phyloP scores from a whole-genome alignment of 2,113 vertebrate species.

The Takifugu flavidus region DNA sequence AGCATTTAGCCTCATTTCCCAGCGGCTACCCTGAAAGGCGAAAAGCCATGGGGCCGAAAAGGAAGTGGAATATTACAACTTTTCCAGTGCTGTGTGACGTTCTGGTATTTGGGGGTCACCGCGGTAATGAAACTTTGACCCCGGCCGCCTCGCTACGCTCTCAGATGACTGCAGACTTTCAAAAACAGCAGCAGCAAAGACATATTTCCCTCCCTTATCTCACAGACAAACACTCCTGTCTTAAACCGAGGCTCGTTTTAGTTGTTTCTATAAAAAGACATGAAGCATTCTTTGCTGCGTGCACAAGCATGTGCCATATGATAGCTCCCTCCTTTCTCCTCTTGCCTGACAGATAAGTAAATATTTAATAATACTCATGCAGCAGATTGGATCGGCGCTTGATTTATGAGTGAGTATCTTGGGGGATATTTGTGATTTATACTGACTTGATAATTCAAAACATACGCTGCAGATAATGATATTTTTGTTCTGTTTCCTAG shows the following conservation, averaged over 20 bases:
- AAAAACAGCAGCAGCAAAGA: not conserved
- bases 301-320: constrained; percentile 7
- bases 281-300: constrained; percentile 5
- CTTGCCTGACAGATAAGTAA: constrained; percentile 34
- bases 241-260: constrained; percentile 7
- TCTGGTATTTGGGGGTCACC: too few relatives aligned
- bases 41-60: not conserved
- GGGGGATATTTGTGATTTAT: constrained; percentile 25
- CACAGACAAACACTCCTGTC: constrained; percentile 6
- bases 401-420: constrained; percentile 25
- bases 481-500: constrained; percentile 12
- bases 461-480: constrained; percentile 24
- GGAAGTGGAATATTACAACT: not conserved
- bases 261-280: constrained; percentile 25
- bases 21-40: not conserved
- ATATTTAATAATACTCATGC: constrained; percentile 48
- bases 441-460: constrained; percentile 27
- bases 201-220: constrained; percentile 2
- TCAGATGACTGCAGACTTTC: too few relatives aligned
- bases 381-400: constrained; percentile 24
- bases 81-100: too few relatives aligned
- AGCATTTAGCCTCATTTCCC: not conserved
- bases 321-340: constrained; percentile 13
- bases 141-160: too few relatives aligned
- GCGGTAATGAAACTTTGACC: too few relatives aligned